phyloP scores from a whole-genome alignment of 2,113 vertebrate species.

The Nothocercus nigrocapillus region DNA sequence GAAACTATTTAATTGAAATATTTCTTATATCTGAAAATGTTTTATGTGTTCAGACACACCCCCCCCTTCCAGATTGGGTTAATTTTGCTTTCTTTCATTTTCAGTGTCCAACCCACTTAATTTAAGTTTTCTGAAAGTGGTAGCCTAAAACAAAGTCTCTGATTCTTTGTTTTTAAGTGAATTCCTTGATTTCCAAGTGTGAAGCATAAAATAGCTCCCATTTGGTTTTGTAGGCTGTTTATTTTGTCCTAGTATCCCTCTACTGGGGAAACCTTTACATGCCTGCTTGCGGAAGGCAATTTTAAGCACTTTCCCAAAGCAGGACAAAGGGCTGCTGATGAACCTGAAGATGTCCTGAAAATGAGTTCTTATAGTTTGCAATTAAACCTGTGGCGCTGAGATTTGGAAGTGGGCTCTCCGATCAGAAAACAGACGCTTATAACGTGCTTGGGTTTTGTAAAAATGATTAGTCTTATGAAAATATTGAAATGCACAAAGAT shows the following conservation, averaged over 20 bases:
- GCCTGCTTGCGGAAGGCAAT: neutral
- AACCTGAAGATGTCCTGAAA: neutral
- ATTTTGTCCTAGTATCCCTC: slow-evolving; percentile 31
- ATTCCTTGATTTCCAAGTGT: slow-evolving; percentile 1
- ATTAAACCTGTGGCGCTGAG: slow-evolving; percentile 16
- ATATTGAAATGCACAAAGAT: neutral
- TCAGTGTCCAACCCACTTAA: slow-evolving; percentile 17
- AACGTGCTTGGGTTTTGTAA: neutral
- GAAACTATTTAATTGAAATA: slow-evolving; percentile 36
- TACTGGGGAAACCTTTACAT: slow-evolving; percentile 3
- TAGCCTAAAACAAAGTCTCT: slow-evolving; percentile 35
- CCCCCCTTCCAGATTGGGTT: neutral
- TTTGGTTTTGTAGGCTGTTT: neutral
- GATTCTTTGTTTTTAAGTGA: slow-evolving; percentile 28
- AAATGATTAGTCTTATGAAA: neutral
- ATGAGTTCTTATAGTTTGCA: neutral
- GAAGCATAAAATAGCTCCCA: slow-evolving; percentile 7
- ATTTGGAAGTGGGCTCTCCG: neutral
- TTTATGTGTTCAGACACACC: slow-evolving; percentile 53
- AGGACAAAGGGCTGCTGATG: neutral
- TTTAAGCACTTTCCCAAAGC: neutral
- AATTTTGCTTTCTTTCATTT: slow-evolving; percentile 50
- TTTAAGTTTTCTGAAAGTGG: slow-evolving; percentile 28
- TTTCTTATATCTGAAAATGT: slow-evolving; percentile 60
- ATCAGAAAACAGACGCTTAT: neutral